A percentile compares a stretch with the other conserved stretches of the same genome.
phyloP scores from a whole-genome alignment of 2,797 vertebrate species.

The Mastacembelus armatus region DNA sequence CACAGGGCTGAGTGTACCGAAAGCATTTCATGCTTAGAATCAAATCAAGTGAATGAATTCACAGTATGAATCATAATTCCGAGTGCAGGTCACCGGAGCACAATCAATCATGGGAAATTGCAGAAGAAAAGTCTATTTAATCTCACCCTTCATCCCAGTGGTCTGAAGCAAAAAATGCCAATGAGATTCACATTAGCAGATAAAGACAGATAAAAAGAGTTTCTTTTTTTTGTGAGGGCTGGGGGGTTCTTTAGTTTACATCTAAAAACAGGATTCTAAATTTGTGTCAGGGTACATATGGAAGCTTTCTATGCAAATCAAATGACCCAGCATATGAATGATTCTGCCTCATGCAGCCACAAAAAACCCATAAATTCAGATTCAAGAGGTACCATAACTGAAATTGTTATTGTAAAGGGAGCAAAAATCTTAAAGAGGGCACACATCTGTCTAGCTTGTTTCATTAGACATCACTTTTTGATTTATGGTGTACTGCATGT shows the following conservation, averaged over 20 bases:
- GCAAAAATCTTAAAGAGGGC: background rate
- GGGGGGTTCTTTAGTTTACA: slow-evolving; percentile 38
- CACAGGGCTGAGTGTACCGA: slow-evolving; percentile 48
- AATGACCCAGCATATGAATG: slow-evolving; percentile 12
- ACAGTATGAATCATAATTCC: slow-evolving; percentile 42
- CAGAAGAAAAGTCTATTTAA: slow-evolving; percentile 34
- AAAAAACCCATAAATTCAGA: slow-evolving; percentile 7
- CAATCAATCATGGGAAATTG: slow-evolving; percentile 59
- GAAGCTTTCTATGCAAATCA: slow-evolving; percentile 38
- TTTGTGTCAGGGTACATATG: slow-evolving; percentile 23
- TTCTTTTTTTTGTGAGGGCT: no score
- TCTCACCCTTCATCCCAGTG: slow-evolving; percentile 33
- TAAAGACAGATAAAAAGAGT: slow-evolving; percentile 43
- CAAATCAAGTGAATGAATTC: slow-evolving; percentile 63
- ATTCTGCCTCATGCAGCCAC: slow-evolving; percentile 4
- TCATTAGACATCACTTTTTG: slow-evolving; percentile 32
- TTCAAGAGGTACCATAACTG: slow-evolving; percentile 15
- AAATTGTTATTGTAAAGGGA: slow-evolving; percentile 4
- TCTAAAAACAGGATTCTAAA: slow-evolving; percentile 32
- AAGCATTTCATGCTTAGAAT: slow-evolving; percentile 52
- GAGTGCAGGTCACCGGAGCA: slow-evolving; percentile 43
- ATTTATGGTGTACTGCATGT: slow-evolving; percentile 17
- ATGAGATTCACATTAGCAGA: slow-evolving; percentile 36
- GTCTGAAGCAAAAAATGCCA: slow-evolving; percentile 26
- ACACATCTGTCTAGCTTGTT: background rate